Conservation (phyloP, 2,888 invertebrate species). For the Thera obeliscata region DNA sequence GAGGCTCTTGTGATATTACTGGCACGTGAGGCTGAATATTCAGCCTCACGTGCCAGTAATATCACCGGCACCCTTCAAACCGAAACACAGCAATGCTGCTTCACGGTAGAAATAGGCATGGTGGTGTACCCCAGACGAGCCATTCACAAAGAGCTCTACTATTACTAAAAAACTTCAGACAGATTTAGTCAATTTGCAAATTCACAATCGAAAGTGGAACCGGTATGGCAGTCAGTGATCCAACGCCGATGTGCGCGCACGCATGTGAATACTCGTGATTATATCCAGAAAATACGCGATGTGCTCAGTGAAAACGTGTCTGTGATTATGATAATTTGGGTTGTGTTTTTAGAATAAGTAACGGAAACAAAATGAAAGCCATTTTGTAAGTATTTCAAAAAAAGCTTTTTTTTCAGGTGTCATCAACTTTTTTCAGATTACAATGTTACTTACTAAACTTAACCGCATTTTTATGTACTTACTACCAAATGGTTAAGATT, state of each 20-base stretch:
- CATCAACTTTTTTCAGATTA: not conserved
- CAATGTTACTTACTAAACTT: too few species aligned
- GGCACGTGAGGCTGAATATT: too few species aligned
- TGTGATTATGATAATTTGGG: slow-evolving; percentile 44
- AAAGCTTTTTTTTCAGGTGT: not conserved
- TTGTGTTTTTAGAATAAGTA: slow-evolving; percentile 42
- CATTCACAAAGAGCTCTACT: too few species aligned
- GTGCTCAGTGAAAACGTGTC: slow-evolving; percentile 39
- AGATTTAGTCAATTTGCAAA: slow-evolving; percentile 23
- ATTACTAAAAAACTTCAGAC: slow-evolving; percentile 10
- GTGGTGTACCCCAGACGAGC: too few species aligned
- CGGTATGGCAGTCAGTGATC: slow-evolving; percentile 36
- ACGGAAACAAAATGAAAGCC: slow-evolving; percentile 41
- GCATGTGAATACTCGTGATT: slow-evolving; percentile 27
- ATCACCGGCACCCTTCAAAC: not conserved
- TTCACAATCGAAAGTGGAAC: slow-evolving; percentile 19
- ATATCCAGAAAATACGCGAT: slow-evolving; percentile 31
- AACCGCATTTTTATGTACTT: too few species aligned
- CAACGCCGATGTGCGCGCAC: slow-evolving; percentile 39
- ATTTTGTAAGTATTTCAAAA: slow-evolving; percentile 43
- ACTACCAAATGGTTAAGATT: too few species aligned
- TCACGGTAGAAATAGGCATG: too few species aligned
- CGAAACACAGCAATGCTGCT: too few species aligned
- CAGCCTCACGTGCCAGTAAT: not conserved
- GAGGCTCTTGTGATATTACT: too few species aligned